A percentile compares a stretch with the other conserved stretches of the same genome.
phyloP scores from a whole-genome alignment of 64 coral and sea anemone genomes.

The Catalaphyllia jardinei region DNA sequence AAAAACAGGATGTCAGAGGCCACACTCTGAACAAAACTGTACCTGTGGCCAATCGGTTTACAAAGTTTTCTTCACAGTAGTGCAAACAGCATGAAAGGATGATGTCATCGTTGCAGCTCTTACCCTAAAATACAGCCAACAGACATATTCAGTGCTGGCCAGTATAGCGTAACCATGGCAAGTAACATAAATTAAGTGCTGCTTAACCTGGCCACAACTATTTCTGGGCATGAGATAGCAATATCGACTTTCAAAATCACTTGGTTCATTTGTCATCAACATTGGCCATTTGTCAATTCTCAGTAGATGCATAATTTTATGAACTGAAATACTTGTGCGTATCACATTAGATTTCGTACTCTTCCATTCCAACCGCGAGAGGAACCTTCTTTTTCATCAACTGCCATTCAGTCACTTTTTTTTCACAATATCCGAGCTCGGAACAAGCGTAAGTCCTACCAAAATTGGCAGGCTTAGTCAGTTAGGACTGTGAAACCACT shows the following conservation, averaged over 20 bases:
- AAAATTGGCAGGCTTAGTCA: neutral
- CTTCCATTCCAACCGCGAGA: too few species aligned
- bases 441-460: neutral
- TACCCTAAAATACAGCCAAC: slow-evolving; percentile 51
- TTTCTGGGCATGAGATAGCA: too few species aligned
- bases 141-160: neutral
- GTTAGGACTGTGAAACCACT: neutral
- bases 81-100: slow-evolving; percentile 92
- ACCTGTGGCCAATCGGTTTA: slow-evolving; percentile 90
- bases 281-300: too few species aligned
- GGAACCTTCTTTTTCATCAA: too few species aligned
- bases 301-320: too few species aligned
- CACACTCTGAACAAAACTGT: neutral
- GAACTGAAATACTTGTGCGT: too few species aligned
- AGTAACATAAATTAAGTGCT: neutral
- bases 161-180: neutral
- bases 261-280: too few species aligned
- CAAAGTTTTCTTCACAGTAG: slow-evolving; percentile 97
- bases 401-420: too few species aligned
- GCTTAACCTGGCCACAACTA: neutral
- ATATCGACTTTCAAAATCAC: too few species aligned
- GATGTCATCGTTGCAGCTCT: slow-evolving; percentile 84
- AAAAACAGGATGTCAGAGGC: neutral
- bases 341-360: too few species aligned
- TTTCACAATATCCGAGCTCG: neutral